Evolutionary conservation across 2,888 invertebrate genomes (phyloP).

Genomic region (Fragum sueziense): DNA sequence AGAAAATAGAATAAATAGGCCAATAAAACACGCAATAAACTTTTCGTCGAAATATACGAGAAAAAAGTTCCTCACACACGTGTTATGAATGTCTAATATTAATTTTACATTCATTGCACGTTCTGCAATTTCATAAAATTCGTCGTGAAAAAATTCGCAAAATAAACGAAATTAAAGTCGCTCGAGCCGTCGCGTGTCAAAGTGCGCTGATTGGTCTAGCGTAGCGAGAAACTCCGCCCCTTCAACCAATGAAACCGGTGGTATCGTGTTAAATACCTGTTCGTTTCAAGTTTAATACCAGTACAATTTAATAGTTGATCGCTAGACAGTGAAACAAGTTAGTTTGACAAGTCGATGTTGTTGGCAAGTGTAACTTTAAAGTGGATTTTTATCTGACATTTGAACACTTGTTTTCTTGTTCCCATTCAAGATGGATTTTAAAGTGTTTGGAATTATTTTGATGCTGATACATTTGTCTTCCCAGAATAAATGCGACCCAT

Average conservation of each 20-base stretch:
- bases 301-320: constrained; percentile 3
- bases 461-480: constrained; percentile 17
- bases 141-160: not conserved
- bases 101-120: constrained; percentile 6
- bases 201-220: constrained; percentile 1
- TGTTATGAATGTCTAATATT: constrained; percentile 1
- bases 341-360: constrained; percentile 5
- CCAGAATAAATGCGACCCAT: constrained; percentile 14
- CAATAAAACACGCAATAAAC: not conserved
- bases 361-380: not conserved
- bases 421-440: constrained; percentile 25
- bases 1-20: too few species aligned
- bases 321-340: not conserved
- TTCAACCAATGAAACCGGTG: not conserved
- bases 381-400: constrained; percentile 2
- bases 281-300: constrained; percentile 1
- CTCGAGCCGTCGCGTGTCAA: constrained; percentile 18
- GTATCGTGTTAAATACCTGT: constrained; percentile 11
- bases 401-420: not conserved
- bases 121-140: not conserved
- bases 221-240: not conserved
- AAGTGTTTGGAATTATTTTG: constrained; percentile 1
- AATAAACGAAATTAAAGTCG: not conserved
- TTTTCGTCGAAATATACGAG: not conserved
- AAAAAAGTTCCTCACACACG: not conserved